A percentile compares a stretch with the other conserved stretches of the same genome.
phyloP scores from a whole-genome alignment of 2,888 invertebrate genomes.

The Macroteleia sp. region DNA sequence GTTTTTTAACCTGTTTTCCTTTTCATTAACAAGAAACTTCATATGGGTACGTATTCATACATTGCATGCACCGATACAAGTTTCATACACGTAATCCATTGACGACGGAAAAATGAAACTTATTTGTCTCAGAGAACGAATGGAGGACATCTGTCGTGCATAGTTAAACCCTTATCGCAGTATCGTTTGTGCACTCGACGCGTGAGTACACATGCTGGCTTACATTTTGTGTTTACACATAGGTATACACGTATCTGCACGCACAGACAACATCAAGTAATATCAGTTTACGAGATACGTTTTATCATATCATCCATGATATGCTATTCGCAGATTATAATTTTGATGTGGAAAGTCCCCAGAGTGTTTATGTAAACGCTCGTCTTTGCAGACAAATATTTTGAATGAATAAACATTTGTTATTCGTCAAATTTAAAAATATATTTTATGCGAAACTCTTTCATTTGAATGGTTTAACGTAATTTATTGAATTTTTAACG shows the following conservation, averaged over 20 bases:
- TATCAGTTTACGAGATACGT: slow-evolving; percentile 37
- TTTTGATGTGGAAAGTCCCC: slow-evolving; percentile 38
- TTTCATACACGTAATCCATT: too few species aligned
- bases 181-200: slow-evolving; percentile 32
- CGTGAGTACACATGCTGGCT: slow-evolving; percentile 9
- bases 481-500: too few species aligned
- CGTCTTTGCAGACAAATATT: too few species aligned
- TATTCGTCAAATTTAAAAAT: too few species aligned
- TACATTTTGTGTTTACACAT: slow-evolving; percentile 31
- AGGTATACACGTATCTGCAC: slow-evolving; percentile 2
- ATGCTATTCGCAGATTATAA: slow-evolving; percentile 42
- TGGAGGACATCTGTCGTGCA: slow-evolving; percentile 64
- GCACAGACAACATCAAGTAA: slow-evolving; percentile 24
- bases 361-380: too few species aligned
- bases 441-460: too few species aligned
- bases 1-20: too few species aligned
- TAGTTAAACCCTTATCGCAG: slow-evolving; percentile 42
- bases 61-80: too few species aligned
- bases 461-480: too few species aligned
- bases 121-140: slow-evolving; percentile 62
- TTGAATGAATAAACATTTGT: too few species aligned
- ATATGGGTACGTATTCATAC: too few species aligned
- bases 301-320: slow-evolving; percentile 24
- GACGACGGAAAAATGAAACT: slow-evolving; percentile 70
- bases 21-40: too few species aligned